Evolutionary conservation across 2,888 invertebrate species (phyloP), one percentile per base, ranked within the genome.

Genomic region (Ypsolopha sequella): DNA sequence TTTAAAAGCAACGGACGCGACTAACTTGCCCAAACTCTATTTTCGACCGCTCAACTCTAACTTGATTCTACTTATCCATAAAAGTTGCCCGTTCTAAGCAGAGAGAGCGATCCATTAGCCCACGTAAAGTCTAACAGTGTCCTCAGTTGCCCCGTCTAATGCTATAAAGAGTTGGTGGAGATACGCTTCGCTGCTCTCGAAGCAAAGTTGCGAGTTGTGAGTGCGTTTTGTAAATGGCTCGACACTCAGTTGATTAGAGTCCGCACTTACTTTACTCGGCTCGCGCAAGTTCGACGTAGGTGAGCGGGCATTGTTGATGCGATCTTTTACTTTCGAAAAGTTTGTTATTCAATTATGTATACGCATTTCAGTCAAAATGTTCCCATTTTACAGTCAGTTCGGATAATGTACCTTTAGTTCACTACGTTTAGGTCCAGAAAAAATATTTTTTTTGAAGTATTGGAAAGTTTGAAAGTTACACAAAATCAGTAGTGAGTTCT

Each of bases 31-130:
- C 67, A 68, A 71, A 70, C 63, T 65, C 70, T 78, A 80, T 80
- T 80, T 78, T 71, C 65, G 70, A 73, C 69, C 13, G 47, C 45
- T 67, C 63, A 64, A 65, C 69, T 68, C 41, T 76, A 82, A 81
- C 80, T 78, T 65, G 60, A 76, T 79, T 76, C 68, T 73, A 75
- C 73, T 80, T 76, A 82, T 79, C 76, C 66, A 75, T 74, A 78
- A 79, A 81, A 82, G 80, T 84, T 81, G 59, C 55, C 56, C 73
- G 68, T 65, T 73, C 78, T 78, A 79, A 80, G 78, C 80, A 79
- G 68, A 68, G 76, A 68, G 66, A 36, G 71, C 79, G 78, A 76
- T 80, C 84, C 85, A 84, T 85, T 85, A 84, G 80, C 66, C 58
- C 56, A 56, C 60, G 57, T 60, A 66, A 75, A 79, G 80, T 77